Conservation (phyloP, 1,140 invertebrate genomes). For the Drosophila nigromelanica region DNA sequence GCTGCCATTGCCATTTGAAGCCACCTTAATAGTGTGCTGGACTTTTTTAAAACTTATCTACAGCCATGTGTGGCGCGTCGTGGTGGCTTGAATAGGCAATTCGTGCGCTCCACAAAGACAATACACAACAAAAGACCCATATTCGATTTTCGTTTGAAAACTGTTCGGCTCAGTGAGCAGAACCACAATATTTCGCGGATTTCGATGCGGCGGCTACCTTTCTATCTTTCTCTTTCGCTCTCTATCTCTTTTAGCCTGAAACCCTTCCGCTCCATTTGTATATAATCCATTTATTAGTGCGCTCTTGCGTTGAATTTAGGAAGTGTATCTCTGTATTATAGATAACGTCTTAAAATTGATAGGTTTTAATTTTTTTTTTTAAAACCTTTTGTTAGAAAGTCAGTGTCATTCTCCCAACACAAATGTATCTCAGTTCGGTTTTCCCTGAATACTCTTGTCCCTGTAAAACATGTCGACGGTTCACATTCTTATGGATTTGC, state of each 20-base stretch:
- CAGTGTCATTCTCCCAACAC: not conserved
- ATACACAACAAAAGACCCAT: constrained; percentile 14
- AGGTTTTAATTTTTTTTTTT: not conserved
- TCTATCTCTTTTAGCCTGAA: not conserved
- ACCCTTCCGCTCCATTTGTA: constrained; percentile 11
- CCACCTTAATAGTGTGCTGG: constrained; percentile 5
- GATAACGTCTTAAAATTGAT: not conserved
- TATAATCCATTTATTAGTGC: constrained; percentile 12
- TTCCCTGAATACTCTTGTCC: not conserved
- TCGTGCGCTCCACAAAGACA: constrained; percentile 13
- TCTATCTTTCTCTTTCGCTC: not conserved
- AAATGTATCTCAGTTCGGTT: constrained; percentile 18
- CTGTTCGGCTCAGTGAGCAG: constrained; percentile 7
- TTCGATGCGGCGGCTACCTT: constrained; percentile 11
- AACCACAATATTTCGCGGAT: constrained; percentile 2
- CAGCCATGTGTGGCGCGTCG: constrained; percentile 13
- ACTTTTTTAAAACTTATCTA: constrained; percentile 5
- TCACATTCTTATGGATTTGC: constrained; percentile 18
- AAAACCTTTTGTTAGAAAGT: not conserved
- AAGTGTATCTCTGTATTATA: constrained; percentile 2
- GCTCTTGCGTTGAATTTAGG: constrained; percentile 19
- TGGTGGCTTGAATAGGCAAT: not conserved
- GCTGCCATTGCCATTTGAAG: constrained; percentile 68
- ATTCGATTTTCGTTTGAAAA: constrained; percentile 18
- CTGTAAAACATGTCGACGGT: not conserved